phyloP scores from a whole-genome alignment of 2,113 vertebrate genomes.

The Zosterops borbonicus region DNA sequence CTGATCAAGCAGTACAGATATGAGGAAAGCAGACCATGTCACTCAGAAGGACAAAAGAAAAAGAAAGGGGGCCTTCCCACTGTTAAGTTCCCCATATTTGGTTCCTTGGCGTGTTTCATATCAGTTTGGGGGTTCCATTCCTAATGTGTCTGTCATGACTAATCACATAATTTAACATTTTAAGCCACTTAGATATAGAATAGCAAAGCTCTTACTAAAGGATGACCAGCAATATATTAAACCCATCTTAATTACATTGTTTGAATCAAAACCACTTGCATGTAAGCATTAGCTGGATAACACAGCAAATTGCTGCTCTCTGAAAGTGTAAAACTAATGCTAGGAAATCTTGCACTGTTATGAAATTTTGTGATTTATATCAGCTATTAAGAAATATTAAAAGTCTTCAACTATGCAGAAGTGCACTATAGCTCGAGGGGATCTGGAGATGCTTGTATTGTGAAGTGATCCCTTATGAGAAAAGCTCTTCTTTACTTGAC shows the following conservation, averaged over 20 bases:
- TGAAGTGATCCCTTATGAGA: conserved; percentile 45
- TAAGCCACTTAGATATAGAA: neutral
- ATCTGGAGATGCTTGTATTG: conserved; percentile 3
- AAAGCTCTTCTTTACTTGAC: conserved; percentile 45
- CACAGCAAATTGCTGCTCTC: conserved; percentile 33
- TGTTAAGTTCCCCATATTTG: neutral
- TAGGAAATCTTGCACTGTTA: conserved; percentile 43
- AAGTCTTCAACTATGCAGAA: conserved; percentile 55
- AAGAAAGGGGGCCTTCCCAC: neutral
- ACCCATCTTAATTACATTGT: neutral
- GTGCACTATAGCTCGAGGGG: neutral
- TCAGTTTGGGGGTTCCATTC: neutral
- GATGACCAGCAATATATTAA: conserved; percentile 33
- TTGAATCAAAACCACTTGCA: conserved; percentile 39
- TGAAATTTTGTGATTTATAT: conserved; percentile 64
- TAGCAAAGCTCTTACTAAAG: neutral
- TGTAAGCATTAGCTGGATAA: conserved; percentile 21
- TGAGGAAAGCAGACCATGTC: neutral
- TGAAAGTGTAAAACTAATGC: conserved; percentile 40
- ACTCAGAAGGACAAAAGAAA: neutral
- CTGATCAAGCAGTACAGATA: neutral
- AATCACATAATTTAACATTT: neutral
- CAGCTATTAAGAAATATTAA: conserved; percentile 62
- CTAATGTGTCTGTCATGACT: neutral
- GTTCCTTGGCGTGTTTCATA: neutral